Evolutionary conservation across 2,888 invertebrate species (phyloP).

Genomic region (Tanypteryx hageni): DNA sequence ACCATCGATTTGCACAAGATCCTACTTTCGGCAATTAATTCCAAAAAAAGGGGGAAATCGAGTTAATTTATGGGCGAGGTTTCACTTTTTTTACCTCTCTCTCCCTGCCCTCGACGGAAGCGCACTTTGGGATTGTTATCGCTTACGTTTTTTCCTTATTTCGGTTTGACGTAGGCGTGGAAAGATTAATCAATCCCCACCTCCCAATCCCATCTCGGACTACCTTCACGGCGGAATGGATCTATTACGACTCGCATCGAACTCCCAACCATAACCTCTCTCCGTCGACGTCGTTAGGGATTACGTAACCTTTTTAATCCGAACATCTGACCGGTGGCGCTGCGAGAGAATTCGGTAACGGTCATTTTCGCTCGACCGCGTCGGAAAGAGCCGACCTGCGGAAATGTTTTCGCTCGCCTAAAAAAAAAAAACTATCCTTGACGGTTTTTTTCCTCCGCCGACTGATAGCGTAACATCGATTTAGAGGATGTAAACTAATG

Average conservation of each 20-base stretch:
- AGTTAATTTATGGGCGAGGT: conserved; percentile 10
- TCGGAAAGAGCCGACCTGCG: conserved; percentile 1
- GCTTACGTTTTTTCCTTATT: background rate
- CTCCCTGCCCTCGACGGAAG: conserved; percentile 22
- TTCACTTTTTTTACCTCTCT: background rate
- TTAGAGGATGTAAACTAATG: background rate
- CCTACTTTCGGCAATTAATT: background rate
- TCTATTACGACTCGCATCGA: background rate
- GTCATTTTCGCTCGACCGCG: background rate
- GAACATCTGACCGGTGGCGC: background rate
- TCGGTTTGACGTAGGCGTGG: background rate
- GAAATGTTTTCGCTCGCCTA: background rate
- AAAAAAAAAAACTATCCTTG: background rate
- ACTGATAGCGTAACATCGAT: background rate
- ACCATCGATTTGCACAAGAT: background rate
- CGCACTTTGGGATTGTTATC: background rate
- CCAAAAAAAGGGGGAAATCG: background rate
- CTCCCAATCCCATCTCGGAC: background rate
- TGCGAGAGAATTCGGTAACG: background rate
- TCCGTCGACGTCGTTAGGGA: background rate
- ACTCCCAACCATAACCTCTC: background rate
- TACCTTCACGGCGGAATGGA: background rate
- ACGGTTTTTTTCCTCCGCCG: background rate
- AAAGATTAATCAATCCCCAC: background rate
- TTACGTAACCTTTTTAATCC: conserved; percentile 31